These are phyloP conservation scores for Heliocidaris tuberculata DNA, from an alignment of 35 echinoderm and acorn worm genomes.

Conservation along the genomic window DNA sequence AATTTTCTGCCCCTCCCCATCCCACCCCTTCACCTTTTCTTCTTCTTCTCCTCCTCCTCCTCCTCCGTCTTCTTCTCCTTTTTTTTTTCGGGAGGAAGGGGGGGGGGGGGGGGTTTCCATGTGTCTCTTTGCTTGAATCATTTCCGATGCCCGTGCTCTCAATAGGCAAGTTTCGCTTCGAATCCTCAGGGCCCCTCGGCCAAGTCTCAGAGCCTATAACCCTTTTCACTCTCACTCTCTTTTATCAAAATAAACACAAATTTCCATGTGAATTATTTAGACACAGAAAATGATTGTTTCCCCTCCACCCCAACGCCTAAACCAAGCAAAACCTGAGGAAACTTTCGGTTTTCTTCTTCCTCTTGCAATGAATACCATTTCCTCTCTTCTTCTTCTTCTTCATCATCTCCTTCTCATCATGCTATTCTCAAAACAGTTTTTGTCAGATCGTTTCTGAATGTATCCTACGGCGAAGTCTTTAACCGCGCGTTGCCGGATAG, in stretches of 20 bases:
- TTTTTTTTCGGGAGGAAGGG: not conserved
- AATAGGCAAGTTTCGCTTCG: not conserved
- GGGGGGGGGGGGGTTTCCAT: not conserved
- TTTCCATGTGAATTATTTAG: conserved; percentile 36
- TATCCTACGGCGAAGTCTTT: not conserved
- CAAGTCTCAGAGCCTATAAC: not conserved
- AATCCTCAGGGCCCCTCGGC: not conserved
- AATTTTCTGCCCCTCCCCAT: too few species aligned
- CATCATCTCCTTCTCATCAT: not conserved
- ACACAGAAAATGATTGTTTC: conserved; percentile 50
- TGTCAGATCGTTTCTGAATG: not conserved
- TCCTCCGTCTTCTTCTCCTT: not conserved
- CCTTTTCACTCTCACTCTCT: not conserved
- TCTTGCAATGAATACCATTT: not conserved
- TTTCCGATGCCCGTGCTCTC: not conserved
- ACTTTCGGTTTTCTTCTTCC: not conserved
- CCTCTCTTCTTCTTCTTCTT: not conserved
- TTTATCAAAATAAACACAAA: conserved; percentile 42
- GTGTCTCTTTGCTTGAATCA: not conserved
- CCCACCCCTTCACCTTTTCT: not conserved
- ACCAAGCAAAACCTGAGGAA: not conserved
- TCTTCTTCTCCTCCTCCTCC: not conserved
- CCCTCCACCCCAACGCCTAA: not conserved
- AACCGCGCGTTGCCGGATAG: not conserved
- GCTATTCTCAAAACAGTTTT: conserved; percentile 17